These are phyloP conservation scores for Plutella xylostella DNA, from an alignment of 2,888 invertebrate genomes.

Conservation along the genomic window DNA sequence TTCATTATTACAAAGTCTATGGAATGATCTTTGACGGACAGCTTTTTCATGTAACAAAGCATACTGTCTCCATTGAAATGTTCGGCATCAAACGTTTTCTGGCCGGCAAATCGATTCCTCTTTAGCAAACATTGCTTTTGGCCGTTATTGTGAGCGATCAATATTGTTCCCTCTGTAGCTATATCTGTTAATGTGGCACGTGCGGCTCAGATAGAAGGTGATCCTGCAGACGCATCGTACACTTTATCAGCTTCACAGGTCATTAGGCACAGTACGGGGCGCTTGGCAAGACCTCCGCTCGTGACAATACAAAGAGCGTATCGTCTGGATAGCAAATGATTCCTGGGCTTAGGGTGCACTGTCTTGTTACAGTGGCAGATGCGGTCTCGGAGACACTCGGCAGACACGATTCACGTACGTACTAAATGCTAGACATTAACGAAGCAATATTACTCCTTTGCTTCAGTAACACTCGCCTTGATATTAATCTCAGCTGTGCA, in stretches of 20 bases:
- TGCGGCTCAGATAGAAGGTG: conserved; percentile 45
- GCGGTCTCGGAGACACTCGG: conserved; percentile 44
- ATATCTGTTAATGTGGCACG: not conserved
- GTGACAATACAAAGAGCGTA: conserved; percentile 59
- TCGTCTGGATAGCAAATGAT: conserved; percentile 46
- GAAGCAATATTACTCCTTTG: conserved; percentile 60
- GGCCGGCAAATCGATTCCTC: too few species aligned
- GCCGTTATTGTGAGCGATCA: too few species aligned
- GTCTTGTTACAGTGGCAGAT: conserved; percentile 21
- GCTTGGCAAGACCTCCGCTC: conserved; percentile 56
- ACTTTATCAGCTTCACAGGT: conserved; percentile 72
- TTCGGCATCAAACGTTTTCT: too few species aligned
- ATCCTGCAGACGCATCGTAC: conserved; percentile 45
- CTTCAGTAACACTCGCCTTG: conserved; percentile 51
- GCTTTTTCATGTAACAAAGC: conserved; percentile 26
- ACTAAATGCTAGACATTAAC: conserved; percentile 62
- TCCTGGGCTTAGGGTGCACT: conserved; percentile 39
- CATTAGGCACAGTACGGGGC: conserved; percentile 58
- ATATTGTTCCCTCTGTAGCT: not conserved
- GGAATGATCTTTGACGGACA: conserved; percentile 17
- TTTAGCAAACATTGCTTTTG: too few species aligned
- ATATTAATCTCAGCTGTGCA: conserved; percentile 59
- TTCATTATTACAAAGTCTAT: conserved; percentile 41
- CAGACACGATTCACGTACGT: conserved; percentile 45
- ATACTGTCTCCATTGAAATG: conserved; percentile 27